Percentiles rank a stretch among this genome's conserved stretches.
phyloP scores from a whole-genome alignment of 2,113 vertebrate genomes.

The Sphyrna mokarran region DNA sequence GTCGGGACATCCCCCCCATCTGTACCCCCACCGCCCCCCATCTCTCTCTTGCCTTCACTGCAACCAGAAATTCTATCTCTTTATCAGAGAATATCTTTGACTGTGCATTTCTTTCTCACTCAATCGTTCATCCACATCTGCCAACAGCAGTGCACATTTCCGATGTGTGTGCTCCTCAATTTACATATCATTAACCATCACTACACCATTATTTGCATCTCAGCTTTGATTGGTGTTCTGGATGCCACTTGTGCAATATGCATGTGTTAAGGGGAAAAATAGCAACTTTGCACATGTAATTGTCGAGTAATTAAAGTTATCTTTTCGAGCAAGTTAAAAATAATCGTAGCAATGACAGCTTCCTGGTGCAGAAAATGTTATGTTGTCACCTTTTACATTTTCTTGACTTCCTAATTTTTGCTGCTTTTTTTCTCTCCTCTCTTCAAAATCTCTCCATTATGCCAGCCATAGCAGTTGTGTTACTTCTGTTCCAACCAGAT shows the following conservation, averaged over 20 bases:
- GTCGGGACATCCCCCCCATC: too few relatives aligned
- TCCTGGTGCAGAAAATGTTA: slow-evolving; percentile 27
- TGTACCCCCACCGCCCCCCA: too few relatives aligned
- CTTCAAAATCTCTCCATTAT: neutral
- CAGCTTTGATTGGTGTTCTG: slow-evolving; percentile 19
- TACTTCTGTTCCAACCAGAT: neutral
- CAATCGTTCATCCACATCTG: neutral
- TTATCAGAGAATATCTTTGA: too few relatives aligned
- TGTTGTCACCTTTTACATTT: slow-evolving; percentile 16
- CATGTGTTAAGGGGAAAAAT: slow-evolving; percentile 9
- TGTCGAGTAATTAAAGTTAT: slow-evolving; percentile 28
- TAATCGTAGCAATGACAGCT: slow-evolving; percentile 32
- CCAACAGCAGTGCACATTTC: neutral
- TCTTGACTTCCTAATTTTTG: neutral
- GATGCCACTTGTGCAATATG: slow-evolving; percentile 21
- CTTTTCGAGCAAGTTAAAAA: slow-evolving; percentile 35
- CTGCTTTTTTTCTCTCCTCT: neutral
- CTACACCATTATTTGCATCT: slow-evolving; percentile 10
- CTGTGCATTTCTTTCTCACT: neutral
- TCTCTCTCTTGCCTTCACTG: neutral
- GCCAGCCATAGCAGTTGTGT: neutral
- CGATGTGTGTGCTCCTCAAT: neutral
- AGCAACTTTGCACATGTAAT: slow-evolving; percentile 30
- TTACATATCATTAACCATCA: slow-evolving; percentile 20
- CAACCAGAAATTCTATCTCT: neutral